phyloP scores from a whole-genome alignment of 2,888 invertebrate genomes.

The Holacanthella duospinosa region DNA sequence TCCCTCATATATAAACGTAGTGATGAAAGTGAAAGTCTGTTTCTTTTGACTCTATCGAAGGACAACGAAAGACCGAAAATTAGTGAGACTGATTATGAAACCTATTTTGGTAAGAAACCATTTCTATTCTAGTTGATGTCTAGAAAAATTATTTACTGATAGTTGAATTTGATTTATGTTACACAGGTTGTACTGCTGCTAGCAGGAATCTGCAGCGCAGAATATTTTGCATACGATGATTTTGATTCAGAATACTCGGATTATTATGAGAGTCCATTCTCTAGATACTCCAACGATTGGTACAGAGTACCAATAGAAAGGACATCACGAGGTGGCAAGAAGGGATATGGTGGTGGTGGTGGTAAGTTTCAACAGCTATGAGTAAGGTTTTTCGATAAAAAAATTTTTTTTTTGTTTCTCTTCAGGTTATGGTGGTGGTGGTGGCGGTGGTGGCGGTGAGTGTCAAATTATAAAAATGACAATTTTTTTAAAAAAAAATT shows the following conservation, averaged over 20 bases:
- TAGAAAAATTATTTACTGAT: too few relatives aligned
- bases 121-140: too few relatives aligned
- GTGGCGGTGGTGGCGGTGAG: slow-evolving; percentile 17
- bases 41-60: slow-evolving; percentile 27
- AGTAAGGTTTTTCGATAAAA: too few relatives aligned
- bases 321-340: slow-evolving; percentile 11
- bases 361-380: background rate
- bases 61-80: slow-evolving; percentile 11
- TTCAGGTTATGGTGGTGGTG: slow-evolving; percentile 15
- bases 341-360: slow-evolving; percentile 12
- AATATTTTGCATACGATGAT: slow-evolving; percentile 15
- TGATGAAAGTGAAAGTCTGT: slow-evolving; percentile 30
- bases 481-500: background rate
- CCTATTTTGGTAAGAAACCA: slow-evolving; percentile 22
- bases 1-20: slow-evolving; percentile 31
- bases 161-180: too few relatives aligned
- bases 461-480: background rate
- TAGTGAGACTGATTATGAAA: slow-evolving; percentile 18
- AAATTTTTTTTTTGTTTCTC: too few relatives aligned
- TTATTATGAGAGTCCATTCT: slow-evolving; percentile 6
- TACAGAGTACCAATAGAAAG: background rate
- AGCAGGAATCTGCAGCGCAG: slow-evolving; percentile 22
- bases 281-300: background rate
- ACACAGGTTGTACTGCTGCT: slow-evolving; percentile 28
- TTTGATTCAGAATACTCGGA: slow-evolving; percentile 11